Evolutionary conservation across 2,113 vertebrate genomes (phyloP).

Genomic region (Butastur rufipennis): DNA sequence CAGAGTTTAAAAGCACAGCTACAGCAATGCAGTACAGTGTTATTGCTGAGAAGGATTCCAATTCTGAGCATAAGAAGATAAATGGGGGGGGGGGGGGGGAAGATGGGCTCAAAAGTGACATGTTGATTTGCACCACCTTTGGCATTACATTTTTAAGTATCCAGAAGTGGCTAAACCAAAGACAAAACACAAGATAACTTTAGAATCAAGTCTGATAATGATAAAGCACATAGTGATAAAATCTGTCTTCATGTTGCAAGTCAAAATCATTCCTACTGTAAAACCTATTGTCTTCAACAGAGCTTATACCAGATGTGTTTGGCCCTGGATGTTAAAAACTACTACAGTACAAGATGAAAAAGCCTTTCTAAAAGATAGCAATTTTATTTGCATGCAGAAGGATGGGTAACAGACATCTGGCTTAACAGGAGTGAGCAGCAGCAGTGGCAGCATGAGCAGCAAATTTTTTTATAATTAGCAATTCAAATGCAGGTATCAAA

Average conservation of each 20-base stretch:
- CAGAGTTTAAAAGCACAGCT: background rate
- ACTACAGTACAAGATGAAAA: background rate
- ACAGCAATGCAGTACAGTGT: background rate
- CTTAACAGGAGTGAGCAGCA: background rate
- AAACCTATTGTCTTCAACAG: background rate
- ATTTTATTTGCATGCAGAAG: constrained; percentile 7
- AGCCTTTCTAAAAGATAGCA: background rate
- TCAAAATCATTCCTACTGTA: background rate
- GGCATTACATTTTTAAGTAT: background rate
- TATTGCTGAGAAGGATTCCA: background rate
- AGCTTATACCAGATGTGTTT: background rate
- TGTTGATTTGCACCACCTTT: background rate
- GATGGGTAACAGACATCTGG: constrained; percentile 33
- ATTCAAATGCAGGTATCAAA: constrained; percentile 59
- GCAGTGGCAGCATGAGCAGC: background rate
- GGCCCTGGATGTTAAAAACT: background rate
- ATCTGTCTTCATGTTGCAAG: background rate
- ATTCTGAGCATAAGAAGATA: background rate
- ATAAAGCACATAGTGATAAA: background rate
- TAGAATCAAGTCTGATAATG: background rate
- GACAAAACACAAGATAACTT: background rate
- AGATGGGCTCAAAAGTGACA: background rate
- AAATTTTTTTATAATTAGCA: constrained; percentile 52
- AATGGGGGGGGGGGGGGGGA: accelerated
- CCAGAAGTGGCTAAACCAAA: background rate